Base-by-base conservation (phyloP, 2,797 vertebrate species). In the Eulemur rubriventer region DNA sequence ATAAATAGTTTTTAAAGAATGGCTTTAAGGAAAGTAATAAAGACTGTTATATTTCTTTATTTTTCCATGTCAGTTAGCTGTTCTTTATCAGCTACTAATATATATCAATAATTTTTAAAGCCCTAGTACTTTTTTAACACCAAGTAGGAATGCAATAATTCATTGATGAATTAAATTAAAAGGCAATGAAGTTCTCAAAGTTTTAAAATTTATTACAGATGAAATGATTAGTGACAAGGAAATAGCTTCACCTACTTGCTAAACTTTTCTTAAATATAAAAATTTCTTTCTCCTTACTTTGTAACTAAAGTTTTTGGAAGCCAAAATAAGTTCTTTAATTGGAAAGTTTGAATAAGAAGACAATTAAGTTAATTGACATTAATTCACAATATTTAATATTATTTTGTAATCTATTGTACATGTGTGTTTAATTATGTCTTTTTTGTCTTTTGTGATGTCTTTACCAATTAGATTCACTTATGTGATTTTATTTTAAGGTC, bases 161-260 rank as follows among this genome's bases (percentile, higher is more conserved):
- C 3, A 6, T 52, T 89, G 33, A 70, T 83, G 38, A 52, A 80
- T 87, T 80, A 65, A 55, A 82, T 61, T 80, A 70, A 93, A 90
- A 59, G 6, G 2, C 78, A 93, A 67, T 26, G 7, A 84, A 70
- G 17, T 16, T 61, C 85, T 92, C 11, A 85, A 80, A 75, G 9
- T 76, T 95, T 95, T 65, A 6, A 57, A 69, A 52, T 88, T 70
- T 95, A 59, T 63, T 85, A 78, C 6, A 83, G 14, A 94, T 67
- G 12, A 90, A 91, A 89, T 73, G 24, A 80, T 69, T 72, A 90
- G 73, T 3, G 7, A 67, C 30, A 57, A 76, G 81, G 69, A 87
- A 90, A 86, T 2, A 85, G 28, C 41, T 89, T 70, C 30, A 50
- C 43, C 38, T 30, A 65, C 33, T 63, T 46, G 28, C 12, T 69